Evolutionary conservation across 2,797 vertebrate genomes (phyloP).

Genomic region (Dendrocincla fuliginosa): DNA sequence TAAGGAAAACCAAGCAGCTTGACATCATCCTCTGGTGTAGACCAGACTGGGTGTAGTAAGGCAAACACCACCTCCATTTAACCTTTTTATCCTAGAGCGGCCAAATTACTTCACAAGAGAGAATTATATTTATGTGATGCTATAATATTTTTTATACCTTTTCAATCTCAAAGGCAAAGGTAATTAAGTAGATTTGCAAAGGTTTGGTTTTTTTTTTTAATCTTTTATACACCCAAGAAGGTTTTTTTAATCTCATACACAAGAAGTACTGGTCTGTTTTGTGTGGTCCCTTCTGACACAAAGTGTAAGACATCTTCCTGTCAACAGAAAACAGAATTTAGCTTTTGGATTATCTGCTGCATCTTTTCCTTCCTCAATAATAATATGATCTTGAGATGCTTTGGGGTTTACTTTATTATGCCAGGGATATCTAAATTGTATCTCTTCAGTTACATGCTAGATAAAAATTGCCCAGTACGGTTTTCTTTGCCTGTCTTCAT

Average conservation of each 20-base stretch:
- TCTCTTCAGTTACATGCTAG: slow-evolving; percentile 3
- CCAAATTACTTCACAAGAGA: neutral
- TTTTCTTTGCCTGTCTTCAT: neutral
- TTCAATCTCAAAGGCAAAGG: neutral
- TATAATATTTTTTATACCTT: neutral
- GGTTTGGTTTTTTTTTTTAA: neutral
- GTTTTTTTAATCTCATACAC: neutral
- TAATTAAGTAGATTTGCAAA: neutral
- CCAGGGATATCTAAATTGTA: slow-evolving; percentile 42
- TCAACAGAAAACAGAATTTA: neutral
- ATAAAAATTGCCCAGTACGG: neutral
- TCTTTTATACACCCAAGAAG: neutral
- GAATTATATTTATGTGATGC: neutral
- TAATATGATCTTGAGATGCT: neutral
- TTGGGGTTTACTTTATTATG: slow-evolving; percentile 27
- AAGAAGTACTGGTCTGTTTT: neutral
- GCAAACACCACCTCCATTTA: neutral
- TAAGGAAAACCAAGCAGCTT: neutral
- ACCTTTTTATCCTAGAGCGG: neutral
- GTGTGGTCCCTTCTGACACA: neutral
- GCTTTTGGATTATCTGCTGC: neutral
- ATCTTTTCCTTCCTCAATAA: neutral
- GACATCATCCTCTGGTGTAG: neutral
- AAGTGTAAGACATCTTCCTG: neutral
- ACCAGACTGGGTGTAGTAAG: neutral